Evolutionary conservation across 2,797 vertebrate genomes (phyloP).

Genomic region (Gorsachius magnificus): DNA sequence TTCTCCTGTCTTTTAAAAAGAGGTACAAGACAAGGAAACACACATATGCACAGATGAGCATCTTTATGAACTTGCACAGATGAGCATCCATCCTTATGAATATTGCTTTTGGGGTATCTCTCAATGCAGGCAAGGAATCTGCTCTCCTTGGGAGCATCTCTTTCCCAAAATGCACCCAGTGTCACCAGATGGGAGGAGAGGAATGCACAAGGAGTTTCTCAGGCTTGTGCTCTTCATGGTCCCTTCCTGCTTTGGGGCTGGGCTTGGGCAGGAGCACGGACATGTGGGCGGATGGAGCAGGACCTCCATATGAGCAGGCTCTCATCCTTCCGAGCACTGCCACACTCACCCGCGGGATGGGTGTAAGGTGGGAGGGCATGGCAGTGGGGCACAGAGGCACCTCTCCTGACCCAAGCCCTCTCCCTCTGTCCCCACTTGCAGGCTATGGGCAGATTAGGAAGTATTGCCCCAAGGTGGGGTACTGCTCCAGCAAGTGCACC

Average conservation of each 20-base stretch:
- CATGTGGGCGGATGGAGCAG: rapidly evolving
- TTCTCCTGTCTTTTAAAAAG: background rate
- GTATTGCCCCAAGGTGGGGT: background rate
- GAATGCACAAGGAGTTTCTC: background rate
- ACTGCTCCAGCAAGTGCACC: background rate
- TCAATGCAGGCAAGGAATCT: background rate
- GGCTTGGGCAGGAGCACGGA: background rate
- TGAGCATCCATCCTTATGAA: background rate
- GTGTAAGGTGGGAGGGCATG: background rate
- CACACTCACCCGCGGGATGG: background rate
- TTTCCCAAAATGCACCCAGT: background rate
- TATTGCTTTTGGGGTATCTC: background rate
- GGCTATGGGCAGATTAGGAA: background rate
- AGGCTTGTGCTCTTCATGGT: background rate
- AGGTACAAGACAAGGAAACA: background rate
- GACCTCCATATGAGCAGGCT: background rate
- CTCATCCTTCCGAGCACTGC: background rate
- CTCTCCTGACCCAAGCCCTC: background rate
- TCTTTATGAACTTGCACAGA: background rate
- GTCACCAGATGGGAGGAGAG: background rate
- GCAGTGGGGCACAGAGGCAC: background rate
- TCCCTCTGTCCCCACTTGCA: background rate
- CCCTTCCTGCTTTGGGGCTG: background rate
- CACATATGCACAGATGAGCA: no score
- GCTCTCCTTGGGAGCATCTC: background rate